phyloP scores from a whole-genome alignment of 2,797 vertebrate species.

The Parotocinclus haroldoi region DNA sequence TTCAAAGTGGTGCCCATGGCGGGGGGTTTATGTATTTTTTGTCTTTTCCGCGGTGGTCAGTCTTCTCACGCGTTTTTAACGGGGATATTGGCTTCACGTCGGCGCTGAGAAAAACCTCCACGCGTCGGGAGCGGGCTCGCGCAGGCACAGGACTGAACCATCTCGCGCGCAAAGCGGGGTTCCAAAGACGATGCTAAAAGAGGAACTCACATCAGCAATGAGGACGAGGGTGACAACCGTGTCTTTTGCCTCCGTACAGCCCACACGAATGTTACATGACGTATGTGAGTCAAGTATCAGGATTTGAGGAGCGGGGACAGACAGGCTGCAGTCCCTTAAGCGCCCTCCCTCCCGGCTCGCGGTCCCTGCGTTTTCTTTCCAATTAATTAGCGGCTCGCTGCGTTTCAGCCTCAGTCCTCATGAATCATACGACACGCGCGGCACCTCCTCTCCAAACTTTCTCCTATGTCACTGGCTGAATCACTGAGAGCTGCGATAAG shows the following conservation, averaged over 20 bases:
- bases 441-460: constrained; percentile 39
- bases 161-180: constrained; percentile 80
- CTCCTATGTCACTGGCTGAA: constrained; percentile 40
- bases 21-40: constrained; percentile 13
- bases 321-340: constrained; percentile 1
- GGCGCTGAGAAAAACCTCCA: constrained; percentile 89
- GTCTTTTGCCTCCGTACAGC: constrained; percentile 51
- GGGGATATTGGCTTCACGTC: constrained; percentile 73
- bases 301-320: constrained; percentile 8
- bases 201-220: constrained; percentile 60
- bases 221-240: constrained; percentile 48
- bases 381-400: constrained; percentile 49
- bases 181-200: constrained; percentile 59
- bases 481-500: constrained; percentile 48
- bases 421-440: constrained; percentile 51
- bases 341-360: constrained; percentile 5
- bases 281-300: constrained; percentile 44
- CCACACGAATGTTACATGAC: constrained; percentile 44
- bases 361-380: constrained; percentile 52
- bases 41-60: constrained; percentile 53
- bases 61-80: constrained; percentile 70
- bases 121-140: constrained; percentile 91
- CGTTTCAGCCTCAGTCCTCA: constrained; percentile 48
- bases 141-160: constrained; percentile 97
- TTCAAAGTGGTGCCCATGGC: constrained; percentile 71